Base-by-base conservation (phyloP, 2,113 vertebrate species). In the Synodontis membranacea region DNA sequence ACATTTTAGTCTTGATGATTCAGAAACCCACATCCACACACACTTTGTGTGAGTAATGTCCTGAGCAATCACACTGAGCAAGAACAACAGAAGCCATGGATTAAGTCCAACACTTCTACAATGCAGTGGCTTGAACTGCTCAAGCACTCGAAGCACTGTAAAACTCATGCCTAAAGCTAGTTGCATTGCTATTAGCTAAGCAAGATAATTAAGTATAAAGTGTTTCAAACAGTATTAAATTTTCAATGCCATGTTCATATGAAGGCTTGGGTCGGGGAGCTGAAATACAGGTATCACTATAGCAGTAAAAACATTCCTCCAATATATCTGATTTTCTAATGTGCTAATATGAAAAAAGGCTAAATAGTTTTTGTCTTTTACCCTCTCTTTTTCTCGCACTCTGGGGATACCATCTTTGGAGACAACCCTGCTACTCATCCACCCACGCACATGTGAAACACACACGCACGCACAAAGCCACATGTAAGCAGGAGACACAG, bases 341-440 rank as follows among this genome's bases (percentile, higher is more conserved):
- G 44, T 54, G 84, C 7, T n/a, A n/a, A n/a, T n/a, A n/a, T 46
- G 48, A 17, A 56, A 62, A 60, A 84, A 82, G 68, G 83, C 48
- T 56, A 86, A 81, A 80, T 76, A 54, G 56, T 46, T 52, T 80
- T 78, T 64, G 56, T 31, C 82, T 60, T 44, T 60, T 25, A 80
- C 42, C 7, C 34, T 64, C 7, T 58, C 66, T 85, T 79, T 86
- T 80, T 90, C 88, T 88, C 83, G 85, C 48, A 88, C 82, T 89
- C 90, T 62, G 92, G 94, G 93, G 94, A 94, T 93, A 91, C 93
- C 93, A 92, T 90, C 83, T 88, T 91, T 90, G 93, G 90, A 92
- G 92, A 93, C 91, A 93, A 92, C 92, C 93, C 93, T 88, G 91
- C 92, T 84, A 50, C 70, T 68, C 75, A 66, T 81, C 92, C 91